These are phyloP conservation scores for Calvadosia cruxmelitensis DNA, from an alignment of 30 jellyfish, hydroid and myxozoan species.

Conservation along the genomic window DNA sequence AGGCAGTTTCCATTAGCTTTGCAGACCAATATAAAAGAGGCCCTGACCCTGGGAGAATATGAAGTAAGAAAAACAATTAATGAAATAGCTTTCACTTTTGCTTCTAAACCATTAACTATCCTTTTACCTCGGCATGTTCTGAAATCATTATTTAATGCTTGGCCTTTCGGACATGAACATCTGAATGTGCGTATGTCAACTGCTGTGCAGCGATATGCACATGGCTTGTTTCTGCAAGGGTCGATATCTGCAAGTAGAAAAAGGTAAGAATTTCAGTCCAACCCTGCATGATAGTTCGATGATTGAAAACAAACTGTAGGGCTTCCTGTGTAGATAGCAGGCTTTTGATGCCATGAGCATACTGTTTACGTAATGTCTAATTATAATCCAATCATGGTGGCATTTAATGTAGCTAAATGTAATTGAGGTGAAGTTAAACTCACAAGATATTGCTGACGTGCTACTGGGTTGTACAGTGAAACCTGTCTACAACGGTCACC, in stretches of 20 bases:
- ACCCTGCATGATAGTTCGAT: background rate
- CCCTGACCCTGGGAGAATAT: background rate
- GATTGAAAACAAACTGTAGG: background rate
- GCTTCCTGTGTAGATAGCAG: background rate
- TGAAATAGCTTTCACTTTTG: too few relatives aligned
- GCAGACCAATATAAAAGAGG: background rate
- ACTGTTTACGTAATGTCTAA: too few relatives aligned
- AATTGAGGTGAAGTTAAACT: too few relatives aligned
- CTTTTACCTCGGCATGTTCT: conserved; percentile 16
- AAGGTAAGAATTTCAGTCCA: too few relatives aligned
- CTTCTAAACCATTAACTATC: background rate
- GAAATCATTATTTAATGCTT: conserved; percentile 2
- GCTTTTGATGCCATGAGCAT: background rate
- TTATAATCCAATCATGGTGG: too few relatives aligned
- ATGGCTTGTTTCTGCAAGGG: conserved; percentile 16
- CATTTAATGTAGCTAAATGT: too few relatives aligned
- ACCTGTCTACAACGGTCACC: too few relatives aligned
- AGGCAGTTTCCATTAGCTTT: background rate
- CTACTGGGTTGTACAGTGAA: too few relatives aligned
- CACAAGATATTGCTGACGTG: too few relatives aligned
- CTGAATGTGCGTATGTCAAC: conserved; percentile 10
- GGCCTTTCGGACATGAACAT: conserved; percentile 23
- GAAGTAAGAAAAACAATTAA: background rate
- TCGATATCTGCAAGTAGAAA: background rate
- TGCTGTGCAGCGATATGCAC: conserved; percentile 5